These are phyloP conservation scores for Crotalus adamanteus DNA, from an alignment of 2,797 vertebrate genomes.

Conservation along the genomic window DNA sequence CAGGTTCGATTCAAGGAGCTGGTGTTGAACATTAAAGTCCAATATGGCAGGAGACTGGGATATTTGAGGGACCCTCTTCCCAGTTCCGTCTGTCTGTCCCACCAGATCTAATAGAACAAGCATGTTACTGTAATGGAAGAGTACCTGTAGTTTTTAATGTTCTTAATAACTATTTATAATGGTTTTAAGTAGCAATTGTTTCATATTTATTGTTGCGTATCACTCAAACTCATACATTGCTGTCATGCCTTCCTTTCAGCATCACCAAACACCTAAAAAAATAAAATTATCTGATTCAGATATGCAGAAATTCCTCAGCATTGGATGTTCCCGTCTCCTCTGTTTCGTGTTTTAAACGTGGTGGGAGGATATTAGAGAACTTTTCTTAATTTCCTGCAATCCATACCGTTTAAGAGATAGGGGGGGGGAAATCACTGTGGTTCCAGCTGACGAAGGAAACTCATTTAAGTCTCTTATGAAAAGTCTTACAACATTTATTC, in stretches of 20 bases:
- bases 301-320: neutral
- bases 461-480: neutral
- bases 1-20: neutral
- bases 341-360: neutral
- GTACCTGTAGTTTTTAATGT: neutral
- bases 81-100: neutral
- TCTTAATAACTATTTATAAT: neutral
- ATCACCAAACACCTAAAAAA: neutral
- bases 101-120: neutral
- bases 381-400: slow-evolving; percentile 14
- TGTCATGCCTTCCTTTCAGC: neutral
- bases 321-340: neutral
- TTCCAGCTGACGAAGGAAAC: neutral
- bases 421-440: neutral
- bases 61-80: neutral
- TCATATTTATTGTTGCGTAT: neutral
- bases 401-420: neutral
- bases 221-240: neutral
- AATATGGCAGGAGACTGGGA: neutral
- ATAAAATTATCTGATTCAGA: neutral
- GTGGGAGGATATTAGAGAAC: slow-evolving; percentile 1
- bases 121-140: neutral
- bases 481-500: neutral
- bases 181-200: neutral
- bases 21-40: neutral